Evolutionary conservation across 2,113 vertebrate species (phyloP).

Genomic region (Pan paniscus): DNA sequence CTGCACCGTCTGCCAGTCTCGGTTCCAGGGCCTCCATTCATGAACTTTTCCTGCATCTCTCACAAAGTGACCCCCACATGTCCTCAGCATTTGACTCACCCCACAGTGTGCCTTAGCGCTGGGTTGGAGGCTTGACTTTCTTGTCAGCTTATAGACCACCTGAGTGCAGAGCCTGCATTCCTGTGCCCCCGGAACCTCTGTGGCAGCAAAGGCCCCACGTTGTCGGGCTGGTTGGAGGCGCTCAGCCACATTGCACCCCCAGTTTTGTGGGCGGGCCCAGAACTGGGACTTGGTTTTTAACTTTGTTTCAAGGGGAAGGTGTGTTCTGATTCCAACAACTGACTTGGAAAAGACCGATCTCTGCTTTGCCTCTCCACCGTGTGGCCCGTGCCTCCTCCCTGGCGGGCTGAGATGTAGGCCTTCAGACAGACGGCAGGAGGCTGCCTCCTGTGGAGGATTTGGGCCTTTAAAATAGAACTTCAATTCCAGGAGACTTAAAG

Average conservation of each 20-base stretch:
- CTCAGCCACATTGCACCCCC: neutral
- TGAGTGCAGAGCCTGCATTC: neutral
- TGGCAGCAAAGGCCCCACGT: neutral
- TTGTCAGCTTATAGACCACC: neutral
- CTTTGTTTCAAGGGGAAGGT: neutral
- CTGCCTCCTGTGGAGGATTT: constrained; percentile 42
- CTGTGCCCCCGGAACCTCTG: accelerated
- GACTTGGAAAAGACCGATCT: neutral
- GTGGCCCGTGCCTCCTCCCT: too few species aligned
- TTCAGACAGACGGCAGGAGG: neutral
- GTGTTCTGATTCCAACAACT: neutral
- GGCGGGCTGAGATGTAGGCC: neutral
- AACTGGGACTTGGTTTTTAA: neutral
- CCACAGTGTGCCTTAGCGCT: neutral
- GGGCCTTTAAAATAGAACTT: constrained; percentile 34
- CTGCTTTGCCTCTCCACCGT: too few species aligned
- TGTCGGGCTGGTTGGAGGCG: neutral
- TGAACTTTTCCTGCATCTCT: neutral
- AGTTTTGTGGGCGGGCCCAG: neutral
- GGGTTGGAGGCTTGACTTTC: neutral
- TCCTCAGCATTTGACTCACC: neutral
- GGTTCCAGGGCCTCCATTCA: neutral
- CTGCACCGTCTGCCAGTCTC: neutral
- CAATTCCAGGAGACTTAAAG: constrained; percentile 62
- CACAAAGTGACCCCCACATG: neutral